phyloP scores from a whole-genome alignment of 37 sponge, comb jelly and placozoan species.

The Bolinopsis microptera region DNA sequence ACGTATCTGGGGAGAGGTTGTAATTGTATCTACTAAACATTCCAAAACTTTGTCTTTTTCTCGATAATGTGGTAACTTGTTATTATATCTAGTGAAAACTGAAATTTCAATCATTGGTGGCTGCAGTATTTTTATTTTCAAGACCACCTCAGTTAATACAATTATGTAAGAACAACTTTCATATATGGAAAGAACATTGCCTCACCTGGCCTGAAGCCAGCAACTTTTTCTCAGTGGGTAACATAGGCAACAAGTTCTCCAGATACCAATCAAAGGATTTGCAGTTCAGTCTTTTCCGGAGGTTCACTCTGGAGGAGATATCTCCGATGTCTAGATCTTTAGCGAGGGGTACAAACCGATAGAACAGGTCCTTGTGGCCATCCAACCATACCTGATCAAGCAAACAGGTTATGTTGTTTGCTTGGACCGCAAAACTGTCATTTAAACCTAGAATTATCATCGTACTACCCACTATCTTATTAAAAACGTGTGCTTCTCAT shows the following conservation, averaged over 20 bases:
- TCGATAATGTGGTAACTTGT: too few species aligned
- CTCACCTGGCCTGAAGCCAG: slow-evolving; percentile 71
- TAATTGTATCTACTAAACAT: too few species aligned
- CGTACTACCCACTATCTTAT: too few species aligned
- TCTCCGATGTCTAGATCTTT: slow-evolving; percentile 75
- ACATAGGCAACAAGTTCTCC: slow-evolving; percentile 80
- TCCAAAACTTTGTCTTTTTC: too few species aligned
- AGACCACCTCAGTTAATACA: too few species aligned
- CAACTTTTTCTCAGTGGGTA: slow-evolving; percentile 77
- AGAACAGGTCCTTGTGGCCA: slow-evolving; percentile 86
- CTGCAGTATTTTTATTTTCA: too few species aligned
- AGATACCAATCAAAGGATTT: slow-evolving; percentile 94
- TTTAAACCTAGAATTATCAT: too few species aligned
- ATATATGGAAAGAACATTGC: slow-evolving; percentile 5
- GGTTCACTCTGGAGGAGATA: slow-evolving; percentile 72
- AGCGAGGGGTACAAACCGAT: slow-evolving; percentile 78
- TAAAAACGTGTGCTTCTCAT: too few species aligned
- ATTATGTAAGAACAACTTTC: neutral
- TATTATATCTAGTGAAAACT: too few species aligned
- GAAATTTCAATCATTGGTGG: too few species aligned
- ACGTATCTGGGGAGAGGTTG: neutral
- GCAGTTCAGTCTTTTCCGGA: slow-evolving; percentile 81
- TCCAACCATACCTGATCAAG: slow-evolving; percentile 83
- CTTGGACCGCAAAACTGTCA: too few species aligned
- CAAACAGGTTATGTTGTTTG: neutral